Percentiles rank a stretch among this genome's conserved stretches.
phyloP scores from a whole-genome alignment of 1,140 invertebrate genomes.

The Ostrea edulis region DNA sequence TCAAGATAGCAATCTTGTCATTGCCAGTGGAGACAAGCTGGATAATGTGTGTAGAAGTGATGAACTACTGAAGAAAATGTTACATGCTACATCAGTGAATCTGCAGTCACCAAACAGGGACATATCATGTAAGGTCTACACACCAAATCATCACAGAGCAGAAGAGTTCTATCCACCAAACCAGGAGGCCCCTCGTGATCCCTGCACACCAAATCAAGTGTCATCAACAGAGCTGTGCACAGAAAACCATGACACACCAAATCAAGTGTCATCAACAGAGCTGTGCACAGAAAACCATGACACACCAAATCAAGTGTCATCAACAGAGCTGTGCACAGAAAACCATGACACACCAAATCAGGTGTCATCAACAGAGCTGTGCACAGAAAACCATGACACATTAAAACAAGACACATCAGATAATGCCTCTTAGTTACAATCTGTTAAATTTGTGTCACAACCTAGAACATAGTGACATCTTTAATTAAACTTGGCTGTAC shows the following conservation, averaged over 20 bases:
- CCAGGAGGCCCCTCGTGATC: neutral
- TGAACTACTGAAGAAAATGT: conserved; percentile 10
- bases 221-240: neutral
- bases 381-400: neutral
- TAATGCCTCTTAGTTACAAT: neutral
- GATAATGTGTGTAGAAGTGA: neutral
- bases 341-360: neutral
- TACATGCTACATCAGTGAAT: neutral
- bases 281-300: too few relatives aligned
- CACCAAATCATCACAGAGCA: neutral
- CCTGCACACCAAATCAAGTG: neutral
- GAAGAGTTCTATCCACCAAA: neutral
- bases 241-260: too few relatives aligned
- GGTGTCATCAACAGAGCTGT: neutral
- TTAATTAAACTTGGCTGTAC: conserved; percentile 6
- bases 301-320: neutral
- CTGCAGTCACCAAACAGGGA: neutral
- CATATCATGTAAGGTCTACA: neutral
- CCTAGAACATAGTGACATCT: neutral
- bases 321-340: neutral
- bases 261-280: neutral
- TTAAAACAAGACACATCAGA: neutral
- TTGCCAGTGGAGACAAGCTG: neutral
- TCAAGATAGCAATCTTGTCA: neutral
- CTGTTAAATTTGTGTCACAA: neutral